phyloP scores from a whole-genome alignment of 2,888 invertebrate species.

The Chalcis sispes region DNA sequence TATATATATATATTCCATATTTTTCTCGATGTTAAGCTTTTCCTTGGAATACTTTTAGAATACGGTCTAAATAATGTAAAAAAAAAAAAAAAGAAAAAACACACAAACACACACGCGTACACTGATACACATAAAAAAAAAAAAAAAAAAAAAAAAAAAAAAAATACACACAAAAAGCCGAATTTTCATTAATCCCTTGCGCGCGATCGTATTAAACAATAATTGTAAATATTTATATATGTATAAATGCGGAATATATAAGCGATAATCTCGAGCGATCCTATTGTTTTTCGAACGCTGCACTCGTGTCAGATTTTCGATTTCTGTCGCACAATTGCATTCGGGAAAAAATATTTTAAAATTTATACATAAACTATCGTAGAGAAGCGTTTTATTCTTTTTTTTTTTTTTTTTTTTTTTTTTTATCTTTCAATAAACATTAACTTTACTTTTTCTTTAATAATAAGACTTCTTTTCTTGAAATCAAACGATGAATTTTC shows the following conservation, averaged over 20 bases:
- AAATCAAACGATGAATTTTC: conserved; percentile 13
- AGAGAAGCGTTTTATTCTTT: too few relatives aligned
- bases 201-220: conserved; percentile 41
- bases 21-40: conserved; percentile 75
- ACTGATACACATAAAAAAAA: too few relatives aligned
- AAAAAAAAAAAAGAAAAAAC: conserved; percentile 54
- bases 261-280: conserved; percentile 29
- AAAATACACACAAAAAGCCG: too few relatives aligned
- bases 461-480: too few relatives aligned
- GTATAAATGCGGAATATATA: conserved; percentile 21
- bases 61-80: conserved; percentile 64
- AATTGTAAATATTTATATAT: conserved; percentile 32
- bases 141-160: conserved; percentile 54
- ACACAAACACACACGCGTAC: background rate
- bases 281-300: conserved; percentile 2
- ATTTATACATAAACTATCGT: too few relatives aligned
- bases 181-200: conserved; percentile 63
- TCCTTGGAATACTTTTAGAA: too few relatives aligned
- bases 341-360: too few relatives aligned
- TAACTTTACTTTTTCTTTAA: background rate
- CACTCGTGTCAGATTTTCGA: conserved; percentile 27
- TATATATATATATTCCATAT: conserved; percentile 71
- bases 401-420: background rate
- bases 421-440: background rate
- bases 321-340: background rate